Evolutionary conservation across 2,888 invertebrate species (phyloP).

Genomic region (Anorthoa munda): DNA sequence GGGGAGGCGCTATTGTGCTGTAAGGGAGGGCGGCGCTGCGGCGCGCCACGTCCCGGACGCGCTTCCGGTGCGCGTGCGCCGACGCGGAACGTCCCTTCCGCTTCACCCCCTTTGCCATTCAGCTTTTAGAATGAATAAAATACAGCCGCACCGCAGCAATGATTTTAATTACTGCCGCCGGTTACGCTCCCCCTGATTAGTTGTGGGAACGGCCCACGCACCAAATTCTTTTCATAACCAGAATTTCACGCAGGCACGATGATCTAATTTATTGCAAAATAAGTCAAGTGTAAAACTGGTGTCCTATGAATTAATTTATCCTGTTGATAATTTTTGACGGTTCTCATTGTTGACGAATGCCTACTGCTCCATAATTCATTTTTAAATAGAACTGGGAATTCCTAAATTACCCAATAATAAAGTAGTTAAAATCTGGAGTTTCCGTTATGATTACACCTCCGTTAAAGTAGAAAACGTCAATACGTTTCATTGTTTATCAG

Average conservation of each 20-base stretch:
- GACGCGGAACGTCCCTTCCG: constrained; percentile 89
- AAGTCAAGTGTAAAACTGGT: neutral
- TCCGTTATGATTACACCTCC: constrained; percentile 51
- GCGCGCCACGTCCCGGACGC: constrained; percentile 89
- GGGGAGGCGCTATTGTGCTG: constrained; percentile 75
- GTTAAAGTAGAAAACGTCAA: constrained; percentile 48
- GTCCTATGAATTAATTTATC: constrained; percentile 23
- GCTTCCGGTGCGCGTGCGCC: constrained; percentile 86
- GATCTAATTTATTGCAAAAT: constrained; percentile 7
- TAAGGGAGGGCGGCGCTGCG: constrained; percentile 79
- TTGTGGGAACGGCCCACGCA: constrained; percentile 68
- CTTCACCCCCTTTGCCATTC: constrained; percentile 84
- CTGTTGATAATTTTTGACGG: constrained; percentile 33
- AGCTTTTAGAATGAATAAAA: constrained; percentile 81
- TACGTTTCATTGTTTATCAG: constrained; percentile 67
- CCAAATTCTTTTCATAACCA: neutral
- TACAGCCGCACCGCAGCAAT: constrained; percentile 68
- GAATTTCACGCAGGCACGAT: neutral
- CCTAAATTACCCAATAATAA: constrained; percentile 28
- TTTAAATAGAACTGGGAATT: constrained; percentile 25
- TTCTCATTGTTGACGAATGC: constrained; percentile 5
- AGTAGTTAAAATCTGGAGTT: constrained; percentile 41
- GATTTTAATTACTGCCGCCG: constrained; percentile 73
- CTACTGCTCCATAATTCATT: constrained; percentile 6
- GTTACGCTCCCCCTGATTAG: constrained; percentile 67